Base-by-base conservation (phyloP, 2,888 invertebrate genomes). In the Timema podura region DNA sequence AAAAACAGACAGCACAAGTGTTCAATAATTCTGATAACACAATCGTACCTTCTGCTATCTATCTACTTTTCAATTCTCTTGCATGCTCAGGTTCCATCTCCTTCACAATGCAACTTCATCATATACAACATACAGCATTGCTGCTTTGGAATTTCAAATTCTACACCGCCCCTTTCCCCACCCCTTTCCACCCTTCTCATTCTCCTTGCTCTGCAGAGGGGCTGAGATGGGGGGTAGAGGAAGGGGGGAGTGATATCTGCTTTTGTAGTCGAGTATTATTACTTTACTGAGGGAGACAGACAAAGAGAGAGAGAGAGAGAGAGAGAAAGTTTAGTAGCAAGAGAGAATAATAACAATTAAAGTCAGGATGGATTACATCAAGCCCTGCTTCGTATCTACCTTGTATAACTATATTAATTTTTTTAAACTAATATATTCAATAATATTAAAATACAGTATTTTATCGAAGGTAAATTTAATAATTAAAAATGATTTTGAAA, bases 11-110 rank as follows among this genome's bases (percentile, higher is more conserved):
- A 30, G 30, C 30, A 30, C 30, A 3, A 30, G 30, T 30, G 30
- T 30, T 30, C 30, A 30, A 30, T 30, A 30, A 30, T 30, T 30
- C 30, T 30, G 30, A 30, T 30, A 30, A 30, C 30, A 30, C 30
- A n/a, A 5, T 64, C 44, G 64, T 64, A n/a, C 16, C 16, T 64
- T n/a, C 64, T 46, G 44, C 64, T 16, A 9, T 61, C 64, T 16
- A 9, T 61, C 44, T 64, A 44, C 45, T n/a, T 64, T 64, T 44
- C 16, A 47, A 48, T 65, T 9, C 46, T 44, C 64, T 30, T 13
- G 45, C 44, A 46, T n/a, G 46, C 30, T 7, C n/a, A 69, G 72
- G 74, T 74, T 76, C 75, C 75, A 75, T 76, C 15, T 59, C 11
- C 59, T 67, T 54, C 54, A 68, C 61, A 68, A 61, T 48, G 68